phyloP scores from a whole-genome alignment of 1,140 invertebrate species.

The Drosophila bocqueti region DNA sequence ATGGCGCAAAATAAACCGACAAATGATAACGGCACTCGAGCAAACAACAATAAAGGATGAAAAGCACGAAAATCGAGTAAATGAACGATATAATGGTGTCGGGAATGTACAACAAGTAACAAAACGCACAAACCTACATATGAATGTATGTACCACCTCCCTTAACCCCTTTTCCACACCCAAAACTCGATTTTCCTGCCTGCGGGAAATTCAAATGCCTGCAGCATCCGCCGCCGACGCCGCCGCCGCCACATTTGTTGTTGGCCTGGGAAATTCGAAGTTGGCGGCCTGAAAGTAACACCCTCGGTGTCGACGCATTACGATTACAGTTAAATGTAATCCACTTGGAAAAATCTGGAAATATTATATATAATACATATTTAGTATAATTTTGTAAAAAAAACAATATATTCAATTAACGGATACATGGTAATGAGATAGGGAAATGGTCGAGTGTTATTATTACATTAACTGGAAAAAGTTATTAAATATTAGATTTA shows the following conservation, averaged over 20 bases:
- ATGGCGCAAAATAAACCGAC: conserved; percentile 75
- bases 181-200: background rate
- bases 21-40: conserved; percentile 82
- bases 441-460: background rate
- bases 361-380: too few relatives aligned
- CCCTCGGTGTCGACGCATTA: conserved; percentile 40
- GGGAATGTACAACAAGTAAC: conserved; percentile 76
- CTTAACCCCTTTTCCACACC: conserved; percentile 4
- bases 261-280: conserved; percentile 21
- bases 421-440: too few relatives aligned
- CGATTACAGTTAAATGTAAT: conserved; percentile 33
- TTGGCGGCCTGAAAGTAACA: conserved; percentile 23
- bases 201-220: conserved; percentile 41
- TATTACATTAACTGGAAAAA: background rate
- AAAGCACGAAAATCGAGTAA: conserved; percentile 77
- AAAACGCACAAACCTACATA: conserved; percentile 45
- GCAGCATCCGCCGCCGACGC: conserved; percentile 21
- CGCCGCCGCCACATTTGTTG: conserved; percentile 4
- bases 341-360: background rate
- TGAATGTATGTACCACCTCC: background rate
- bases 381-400: background rate
- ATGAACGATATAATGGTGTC: conserved; percentile 77
- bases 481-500: background rate
- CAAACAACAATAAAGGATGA: conserved; percentile 81
- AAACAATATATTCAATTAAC: background rate